These are phyloP conservation scores for Camponotus pennsylvanicus DNA, from an alignment of 1,140 invertebrate species.

Conservation along the genomic window DNA sequence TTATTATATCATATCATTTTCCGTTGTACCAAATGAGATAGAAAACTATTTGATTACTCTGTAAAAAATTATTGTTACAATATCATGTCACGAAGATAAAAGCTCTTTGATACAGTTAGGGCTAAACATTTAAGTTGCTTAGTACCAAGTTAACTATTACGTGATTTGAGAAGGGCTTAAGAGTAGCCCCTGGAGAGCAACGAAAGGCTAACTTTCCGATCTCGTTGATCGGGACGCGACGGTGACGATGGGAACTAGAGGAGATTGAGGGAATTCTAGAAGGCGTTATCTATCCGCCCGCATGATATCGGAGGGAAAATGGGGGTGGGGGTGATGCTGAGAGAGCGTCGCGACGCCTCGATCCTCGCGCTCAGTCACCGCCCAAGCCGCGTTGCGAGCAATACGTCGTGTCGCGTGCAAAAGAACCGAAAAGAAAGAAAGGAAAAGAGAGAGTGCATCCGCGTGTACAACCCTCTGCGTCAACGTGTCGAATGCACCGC, in stretches of 20 bases:
- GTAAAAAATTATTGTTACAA: not conserved
- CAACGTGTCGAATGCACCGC: conserved; percentile 19
- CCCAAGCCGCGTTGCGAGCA: conserved; percentile 83
- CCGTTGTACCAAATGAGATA: not conserved
- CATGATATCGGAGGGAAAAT: conserved; percentile 63
- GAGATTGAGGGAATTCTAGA: conserved; percentile 44
- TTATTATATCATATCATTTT: conserved; percentile 7
- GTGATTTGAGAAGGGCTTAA: not conserved
- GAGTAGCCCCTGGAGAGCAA: not conserved
- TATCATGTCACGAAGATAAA: not conserved
- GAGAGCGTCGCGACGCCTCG: conserved; percentile 81
- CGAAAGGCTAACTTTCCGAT: conserved; percentile 32
- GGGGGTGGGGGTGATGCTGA: conserved; percentile 80
- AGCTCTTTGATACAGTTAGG: not conserved
- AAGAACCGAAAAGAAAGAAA: not conserved
- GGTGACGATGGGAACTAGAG: not conserved
- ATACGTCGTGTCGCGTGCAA: conserved; percentile 62
- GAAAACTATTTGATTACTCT: not conserved
- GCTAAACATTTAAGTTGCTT: not conserved
- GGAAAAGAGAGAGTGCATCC: not conserved
- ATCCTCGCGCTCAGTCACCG: conserved; percentile 83
- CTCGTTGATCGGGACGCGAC: not conserved
- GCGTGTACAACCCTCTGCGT: not conserved
- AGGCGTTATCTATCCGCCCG: conserved; percentile 57
- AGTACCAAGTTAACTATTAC: not conserved